phyloP scores from a whole-genome alignment of 1,140 invertebrate species.

The Brachionus koreanus region DNA sequence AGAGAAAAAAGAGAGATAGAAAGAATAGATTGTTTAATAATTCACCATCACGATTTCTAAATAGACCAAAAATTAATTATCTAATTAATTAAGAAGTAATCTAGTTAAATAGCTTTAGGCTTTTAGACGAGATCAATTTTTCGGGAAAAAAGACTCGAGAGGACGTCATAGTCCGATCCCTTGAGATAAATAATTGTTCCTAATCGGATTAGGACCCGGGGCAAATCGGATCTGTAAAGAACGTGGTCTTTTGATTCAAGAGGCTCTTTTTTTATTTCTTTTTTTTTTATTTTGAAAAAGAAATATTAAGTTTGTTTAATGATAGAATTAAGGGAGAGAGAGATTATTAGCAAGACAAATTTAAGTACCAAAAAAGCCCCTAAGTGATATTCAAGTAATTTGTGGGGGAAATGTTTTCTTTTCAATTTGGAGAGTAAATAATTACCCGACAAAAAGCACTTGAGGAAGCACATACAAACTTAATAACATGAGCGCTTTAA shows the following conservation, averaged over 20 bases:
- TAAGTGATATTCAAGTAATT: slow-evolving; percentile 16
- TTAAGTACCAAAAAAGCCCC: not conserved
- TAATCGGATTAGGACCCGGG: not conserved
- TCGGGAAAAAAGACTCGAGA: not conserved
- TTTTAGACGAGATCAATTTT: not conserved
- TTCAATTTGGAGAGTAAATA: not conserved
- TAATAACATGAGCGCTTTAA: slow-evolving; percentile 33
- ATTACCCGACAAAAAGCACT: not conserved
- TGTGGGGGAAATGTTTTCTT: not conserved
- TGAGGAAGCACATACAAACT: slow-evolving; percentile 17
- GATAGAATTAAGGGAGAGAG: not conserved
- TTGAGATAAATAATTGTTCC: not conserved
- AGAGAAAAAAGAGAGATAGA: too few species aligned
- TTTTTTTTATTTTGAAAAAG: not conserved
- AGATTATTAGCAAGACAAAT: not conserved
- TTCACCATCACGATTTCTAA: slow-evolving; percentile 21
- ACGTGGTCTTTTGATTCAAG: not conserved
- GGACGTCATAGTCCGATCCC: not conserved
- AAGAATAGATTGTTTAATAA: not conserved
- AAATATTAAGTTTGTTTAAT: not conserved
- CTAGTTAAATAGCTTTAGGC: not conserved
- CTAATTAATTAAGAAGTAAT: not conserved
- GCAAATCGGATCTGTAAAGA: not conserved
- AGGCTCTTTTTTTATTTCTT: not conserved
- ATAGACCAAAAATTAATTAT: not conserved